Evolutionary conservation across 2,888 invertebrate genomes (phyloP).

Genomic region (Mythimna ferrago): DNA sequence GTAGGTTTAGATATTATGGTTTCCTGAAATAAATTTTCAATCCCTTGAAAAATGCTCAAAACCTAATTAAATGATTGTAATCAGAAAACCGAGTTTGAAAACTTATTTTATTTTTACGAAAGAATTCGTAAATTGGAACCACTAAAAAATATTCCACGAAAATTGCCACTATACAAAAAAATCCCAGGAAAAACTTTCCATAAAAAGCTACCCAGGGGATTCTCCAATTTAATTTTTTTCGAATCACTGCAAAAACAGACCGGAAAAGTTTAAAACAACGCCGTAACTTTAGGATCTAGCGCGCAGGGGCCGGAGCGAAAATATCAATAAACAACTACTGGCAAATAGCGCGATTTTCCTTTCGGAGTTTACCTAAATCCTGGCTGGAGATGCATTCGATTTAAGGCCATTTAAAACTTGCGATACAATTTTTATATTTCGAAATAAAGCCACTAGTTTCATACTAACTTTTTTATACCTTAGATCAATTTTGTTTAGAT

Average conservation of each 20-base stretch:
- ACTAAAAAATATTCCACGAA: not conserved
- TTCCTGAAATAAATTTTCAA: not conserved
- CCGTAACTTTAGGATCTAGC: conserved; percentile 52
- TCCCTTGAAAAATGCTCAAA: not conserved
- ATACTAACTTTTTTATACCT: not conserved
- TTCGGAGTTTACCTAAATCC: conserved; percentile 74
- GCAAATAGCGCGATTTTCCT: conserved; percentile 77
- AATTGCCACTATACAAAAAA: conserved; percentile 7
- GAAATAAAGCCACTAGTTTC: not conserved
- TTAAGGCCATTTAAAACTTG: conserved; percentile 61
- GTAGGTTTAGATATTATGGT: not conserved
- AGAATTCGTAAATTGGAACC: not conserved
- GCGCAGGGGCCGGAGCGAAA: conserved; percentile 64
- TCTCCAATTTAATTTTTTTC: conserved; percentile 35
- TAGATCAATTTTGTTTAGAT: no score
- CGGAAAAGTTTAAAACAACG: conserved; percentile 57
- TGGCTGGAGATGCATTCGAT: conserved; percentile 60
- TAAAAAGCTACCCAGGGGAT: conserved; percentile 18
- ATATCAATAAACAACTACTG: conserved; percentile 78
- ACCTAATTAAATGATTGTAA: not conserved
- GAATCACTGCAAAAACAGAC: conserved; percentile 53
- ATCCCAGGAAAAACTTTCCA: conserved; percentile 3
- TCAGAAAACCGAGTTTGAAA: not conserved
- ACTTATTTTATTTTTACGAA: not conserved
- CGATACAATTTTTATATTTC: conserved; percentile 46